Percentiles rank a stretch among this genome's conserved stretches.
These are phyloP conservation scores for Alces alces DNA, from an alignment of 2,113 vertebrate species.

Conservation along the genomic window DNA sequence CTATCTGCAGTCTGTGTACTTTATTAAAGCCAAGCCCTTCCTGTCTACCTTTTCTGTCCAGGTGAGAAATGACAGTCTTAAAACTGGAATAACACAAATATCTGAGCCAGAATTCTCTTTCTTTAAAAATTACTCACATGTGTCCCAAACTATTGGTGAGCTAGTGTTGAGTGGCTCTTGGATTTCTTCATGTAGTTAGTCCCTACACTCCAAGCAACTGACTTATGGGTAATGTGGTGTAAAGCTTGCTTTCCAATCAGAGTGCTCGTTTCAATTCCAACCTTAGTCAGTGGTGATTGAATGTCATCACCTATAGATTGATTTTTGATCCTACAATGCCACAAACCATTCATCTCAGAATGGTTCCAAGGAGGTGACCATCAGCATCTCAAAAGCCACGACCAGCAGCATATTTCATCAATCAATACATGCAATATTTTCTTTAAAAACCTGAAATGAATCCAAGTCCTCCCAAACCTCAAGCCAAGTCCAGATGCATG, in stretches of 20 bases:
- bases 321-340: constrained; percentile 61
- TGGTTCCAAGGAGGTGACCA: constrained; percentile 42
- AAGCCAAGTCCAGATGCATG: constrained; percentile 52
- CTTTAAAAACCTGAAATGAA: constrained; percentile 60
- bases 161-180: constrained; percentile 43
- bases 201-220: neutral
- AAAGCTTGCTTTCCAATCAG: constrained; percentile 56
- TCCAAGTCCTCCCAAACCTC: constrained; percentile 57
- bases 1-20: constrained; percentile 3
- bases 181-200: constrained; percentile 32
- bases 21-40: constrained; percentile 36
- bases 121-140: constrained; percentile 60
- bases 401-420: constrained; percentile 55
- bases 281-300: constrained; percentile 40
- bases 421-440: constrained; percentile 62
- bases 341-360: constrained; percentile 45
- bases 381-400: constrained; percentile 52
- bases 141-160: constrained; percentile 48
- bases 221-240: constrained; percentile 49
- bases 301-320: constrained; percentile 68
- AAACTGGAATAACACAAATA: constrained; percentile 22
- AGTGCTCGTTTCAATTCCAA: constrained; percentile 44
- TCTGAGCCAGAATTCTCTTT: constrained; percentile 17
- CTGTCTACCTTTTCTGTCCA: constrained; percentile 38
- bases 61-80: constrained; percentile 46